Evolutionary conservation across 2,113 vertebrate genomes (phyloP).

Genomic region (Balaenoptera acutorostrata): DNA sequence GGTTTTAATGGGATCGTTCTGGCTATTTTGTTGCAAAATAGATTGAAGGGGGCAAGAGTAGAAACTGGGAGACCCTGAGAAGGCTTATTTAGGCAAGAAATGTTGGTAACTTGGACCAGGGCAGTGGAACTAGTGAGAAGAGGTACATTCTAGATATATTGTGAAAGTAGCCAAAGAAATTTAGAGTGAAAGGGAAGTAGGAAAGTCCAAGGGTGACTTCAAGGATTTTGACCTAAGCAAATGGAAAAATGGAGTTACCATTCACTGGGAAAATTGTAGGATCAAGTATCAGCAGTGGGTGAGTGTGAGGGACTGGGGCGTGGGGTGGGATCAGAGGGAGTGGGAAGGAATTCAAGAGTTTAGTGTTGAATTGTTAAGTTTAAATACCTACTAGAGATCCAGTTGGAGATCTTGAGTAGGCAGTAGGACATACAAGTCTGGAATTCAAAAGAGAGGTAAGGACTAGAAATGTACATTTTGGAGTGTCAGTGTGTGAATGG

Average conservation of each 20-base stretch:
- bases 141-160: background rate
- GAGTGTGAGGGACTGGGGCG: background rate
- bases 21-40: background rate
- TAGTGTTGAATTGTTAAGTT: background rate
- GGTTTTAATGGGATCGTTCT: background rate
- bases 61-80: background rate
- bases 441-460: background rate
- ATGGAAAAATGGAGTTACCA: background rate
- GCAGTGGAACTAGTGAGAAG: background rate
- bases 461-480: background rate
- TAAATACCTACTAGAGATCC: background rate
- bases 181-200: background rate
- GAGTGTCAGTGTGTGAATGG: background rate
- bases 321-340: accelerated
- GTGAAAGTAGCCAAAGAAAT: background rate
- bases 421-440: background rate
- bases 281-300: background rate
- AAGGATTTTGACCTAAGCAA: conserved; percentile 1
- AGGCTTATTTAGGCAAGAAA: background rate
- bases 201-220: background rate
- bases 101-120: background rate
- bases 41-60: background rate
- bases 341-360: background rate
- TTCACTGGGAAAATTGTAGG: background rate
- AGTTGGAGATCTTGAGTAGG: background rate